Conservation (phyloP, 2,888 invertebrate genomes). For the Chymomyza fuscimana region DNA sequence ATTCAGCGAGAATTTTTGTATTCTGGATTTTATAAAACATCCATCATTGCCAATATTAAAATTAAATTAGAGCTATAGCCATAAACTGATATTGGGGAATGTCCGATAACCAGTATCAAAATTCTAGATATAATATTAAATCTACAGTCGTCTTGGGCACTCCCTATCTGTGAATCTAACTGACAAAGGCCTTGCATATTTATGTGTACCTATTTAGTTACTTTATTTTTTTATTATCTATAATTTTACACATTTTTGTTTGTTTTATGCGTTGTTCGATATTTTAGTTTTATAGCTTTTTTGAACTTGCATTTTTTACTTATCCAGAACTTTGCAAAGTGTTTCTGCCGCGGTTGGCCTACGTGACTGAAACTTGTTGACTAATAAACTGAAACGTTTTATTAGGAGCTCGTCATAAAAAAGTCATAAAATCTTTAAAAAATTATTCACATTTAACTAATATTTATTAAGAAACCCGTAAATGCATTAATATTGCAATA, state of each 20-base stretch:
- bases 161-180: too few relatives aligned
- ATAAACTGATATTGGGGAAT: not conserved
- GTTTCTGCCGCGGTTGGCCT: conserved; percentile 48
- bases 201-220: too few relatives aligned
- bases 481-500: conserved; percentile 23
- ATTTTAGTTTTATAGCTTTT: conserved; percentile 14
- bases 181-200: too few relatives aligned
- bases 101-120: not conserved
- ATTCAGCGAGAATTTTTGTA: not conserved
- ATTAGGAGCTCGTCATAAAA: conserved; percentile 53
- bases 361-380: conserved; percentile 58
- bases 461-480: conserved; percentile 27
- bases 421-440: conserved; percentile 46
- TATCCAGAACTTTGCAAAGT: conserved; percentile 35
- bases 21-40: not conserved
- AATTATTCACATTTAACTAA: conserved; percentile 35
- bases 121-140: not conserved
- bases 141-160: not conserved
- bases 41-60: not conserved
- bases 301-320: conserved; percentile 5
- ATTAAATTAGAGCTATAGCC: not conserved
- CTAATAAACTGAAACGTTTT: conserved; percentile 44
- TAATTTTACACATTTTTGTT: not conserved
- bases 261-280: conserved; percentile 4
- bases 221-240: not conserved